phyloP scores from a whole-genome alignment of 1,140 invertebrate genomes.

The Drusus annulatus region DNA sequence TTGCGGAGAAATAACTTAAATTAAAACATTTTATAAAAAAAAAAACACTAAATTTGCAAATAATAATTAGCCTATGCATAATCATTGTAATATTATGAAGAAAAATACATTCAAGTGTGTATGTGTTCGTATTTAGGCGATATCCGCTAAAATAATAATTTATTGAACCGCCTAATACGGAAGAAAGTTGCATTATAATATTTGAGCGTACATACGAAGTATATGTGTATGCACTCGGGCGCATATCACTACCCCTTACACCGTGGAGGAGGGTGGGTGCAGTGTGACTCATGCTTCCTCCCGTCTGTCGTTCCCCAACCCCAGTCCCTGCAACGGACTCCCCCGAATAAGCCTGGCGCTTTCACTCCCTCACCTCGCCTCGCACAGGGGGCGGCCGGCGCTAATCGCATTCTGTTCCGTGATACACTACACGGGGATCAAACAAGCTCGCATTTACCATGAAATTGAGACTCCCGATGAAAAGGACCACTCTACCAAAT shows the following conservation, averaged over 20 bases:
- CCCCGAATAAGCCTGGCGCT: neutral
- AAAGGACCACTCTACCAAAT: neutral
- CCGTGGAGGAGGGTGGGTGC: neutral
- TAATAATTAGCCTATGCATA: too few species aligned
- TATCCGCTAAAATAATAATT: too few species aligned
- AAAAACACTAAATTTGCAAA: too few species aligned
- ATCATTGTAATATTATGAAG: too few species aligned
- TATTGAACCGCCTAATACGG: neutral
- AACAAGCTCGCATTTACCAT: neutral
- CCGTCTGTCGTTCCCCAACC: slow-evolving; percentile 5
- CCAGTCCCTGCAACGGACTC: neutral
- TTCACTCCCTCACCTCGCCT: neutral
- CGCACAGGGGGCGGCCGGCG: slow-evolving; percentile 9
- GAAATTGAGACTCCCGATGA: neutral
- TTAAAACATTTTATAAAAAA: too few species aligned
- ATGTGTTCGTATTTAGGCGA: too few species aligned
- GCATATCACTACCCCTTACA: neutral
- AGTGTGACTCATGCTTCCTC: slow-evolving; percentile 19
- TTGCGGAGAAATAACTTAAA: too few species aligned
- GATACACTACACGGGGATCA: slow-evolving; percentile 24
- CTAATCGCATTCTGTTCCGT: slow-evolving; percentile 41
- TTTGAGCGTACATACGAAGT: neutral
- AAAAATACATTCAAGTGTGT: too few species aligned
- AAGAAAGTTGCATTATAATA: neutral
- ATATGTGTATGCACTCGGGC: slow-evolving; percentile 20